Percentiles rank a stretch among this genome's conserved stretches.
Conservation (phyloP, 2,888 invertebrate species). For the Volucella zonaria region DNA sequence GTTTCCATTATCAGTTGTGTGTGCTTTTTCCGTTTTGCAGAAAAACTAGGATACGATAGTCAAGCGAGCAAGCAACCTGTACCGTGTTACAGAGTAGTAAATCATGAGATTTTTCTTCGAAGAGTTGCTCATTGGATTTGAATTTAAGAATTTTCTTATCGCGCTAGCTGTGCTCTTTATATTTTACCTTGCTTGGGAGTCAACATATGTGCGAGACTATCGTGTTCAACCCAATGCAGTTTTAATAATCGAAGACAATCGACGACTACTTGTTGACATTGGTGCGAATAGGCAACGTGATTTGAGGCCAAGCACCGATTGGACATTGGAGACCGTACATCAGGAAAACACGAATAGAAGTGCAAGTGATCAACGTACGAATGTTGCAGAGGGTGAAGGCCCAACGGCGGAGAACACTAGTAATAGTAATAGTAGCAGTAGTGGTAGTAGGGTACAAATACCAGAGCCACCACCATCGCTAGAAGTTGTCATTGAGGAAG, state of each 20-base stretch:
- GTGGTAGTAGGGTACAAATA: constrained; percentile 53
- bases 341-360: neutral
- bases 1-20: constrained; percentile 39
- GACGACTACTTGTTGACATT: constrained; percentile 70
- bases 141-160: constrained; percentile 88
- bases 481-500: constrained; percentile 77
- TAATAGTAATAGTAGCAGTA: neutral
- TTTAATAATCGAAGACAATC: constrained; percentile 75
- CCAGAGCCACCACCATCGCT: constrained; percentile 75
- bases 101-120: constrained; percentile 73
- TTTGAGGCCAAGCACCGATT: constrained; percentile 44
- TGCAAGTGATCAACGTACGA: neutral
- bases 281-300: constrained; percentile 40
- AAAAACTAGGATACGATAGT: constrained; percentile 39
- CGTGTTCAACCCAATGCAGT: constrained; percentile 73
- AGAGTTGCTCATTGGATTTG: constrained; percentile 70
- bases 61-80: constrained; percentile 7
- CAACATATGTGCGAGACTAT: constrained; percentile 83
- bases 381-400: neutral
- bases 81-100: constrained; percentile 35
- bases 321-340: constrained; percentile 40
- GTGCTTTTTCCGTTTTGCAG: constrained; percentile 45
- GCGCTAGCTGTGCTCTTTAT: constrained; percentile 84
- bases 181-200: constrained; percentile 89
- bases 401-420: constrained; percentile 70